These are phyloP conservation scores for Solenopsis invicta DNA, from an alignment of 1,140 invertebrate genomes.

Conservation along the genomic window DNA sequence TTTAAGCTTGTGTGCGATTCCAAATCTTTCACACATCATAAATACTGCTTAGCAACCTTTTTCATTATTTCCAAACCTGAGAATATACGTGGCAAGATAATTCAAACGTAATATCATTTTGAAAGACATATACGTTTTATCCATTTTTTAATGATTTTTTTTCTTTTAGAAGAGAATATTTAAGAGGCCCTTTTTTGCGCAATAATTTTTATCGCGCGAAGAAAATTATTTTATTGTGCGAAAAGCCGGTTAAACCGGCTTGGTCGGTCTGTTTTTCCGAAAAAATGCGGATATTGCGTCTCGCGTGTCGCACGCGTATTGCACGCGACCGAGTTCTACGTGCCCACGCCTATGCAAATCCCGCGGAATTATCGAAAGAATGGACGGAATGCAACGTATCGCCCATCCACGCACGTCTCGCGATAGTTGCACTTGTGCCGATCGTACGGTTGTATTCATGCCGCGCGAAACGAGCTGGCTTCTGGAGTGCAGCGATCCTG, in stretches of 20 bases:
- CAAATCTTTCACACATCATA: background rate
- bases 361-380: constrained; percentile 63
- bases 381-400: constrained; percentile 48
- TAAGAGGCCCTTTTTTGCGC: background rate
- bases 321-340: constrained; percentile 28
- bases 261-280: background rate
- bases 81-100: background rate
- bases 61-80: background rate
- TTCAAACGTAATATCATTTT: background rate
- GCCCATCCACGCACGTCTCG: constrained; percentile 52
- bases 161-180: background rate
- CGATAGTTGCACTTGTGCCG: constrained; percentile 57
- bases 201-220: background rate
- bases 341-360: constrained; percentile 56
- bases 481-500: background rate
- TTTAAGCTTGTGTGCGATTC: no score
- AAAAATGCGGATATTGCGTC: constrained; percentile 30
- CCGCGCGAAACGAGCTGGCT: background rate
- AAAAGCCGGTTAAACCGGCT: background rate
- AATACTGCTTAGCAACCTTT: background rate
- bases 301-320: background rate
- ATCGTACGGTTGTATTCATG: constrained; percentile 32
- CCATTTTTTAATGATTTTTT: background rate
- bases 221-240: background rate
- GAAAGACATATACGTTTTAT: background rate